A percentile compares a stretch with the other conserved stretches of the same genome.
Conservation (phyloP, 2,797 vertebrate genomes). For the Etheostoma perlongum region DNA sequence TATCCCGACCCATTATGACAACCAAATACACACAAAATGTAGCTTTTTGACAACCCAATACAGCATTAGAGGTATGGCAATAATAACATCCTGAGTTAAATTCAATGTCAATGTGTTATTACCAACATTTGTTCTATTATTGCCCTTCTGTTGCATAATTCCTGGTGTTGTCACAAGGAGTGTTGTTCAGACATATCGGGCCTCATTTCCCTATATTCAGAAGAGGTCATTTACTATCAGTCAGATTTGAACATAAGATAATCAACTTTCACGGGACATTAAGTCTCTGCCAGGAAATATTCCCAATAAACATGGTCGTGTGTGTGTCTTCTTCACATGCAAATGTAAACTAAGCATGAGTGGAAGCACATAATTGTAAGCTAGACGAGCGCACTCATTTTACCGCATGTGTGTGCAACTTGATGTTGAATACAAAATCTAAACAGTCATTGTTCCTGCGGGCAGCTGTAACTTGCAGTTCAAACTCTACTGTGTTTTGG, state of each 20-base stretch:
- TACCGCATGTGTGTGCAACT: not conserved
- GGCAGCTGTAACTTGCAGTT: not conserved
- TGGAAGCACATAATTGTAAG: not conserved
- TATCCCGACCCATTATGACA: not conserved
- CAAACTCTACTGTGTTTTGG: not conserved
- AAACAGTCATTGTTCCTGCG: not conserved
- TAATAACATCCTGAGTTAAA: not conserved
- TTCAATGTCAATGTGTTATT: not conserved
- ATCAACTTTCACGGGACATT: not conserved
- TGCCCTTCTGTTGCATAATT: not conserved
- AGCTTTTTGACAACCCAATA: not conserved
- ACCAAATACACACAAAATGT: not conserved
- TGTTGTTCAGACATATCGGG: not conserved
- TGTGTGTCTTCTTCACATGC: constrained; percentile 2
- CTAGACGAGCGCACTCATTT: not conserved
- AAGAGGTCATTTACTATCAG: not conserved
- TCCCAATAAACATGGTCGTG: not conserved
- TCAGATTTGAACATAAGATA: not conserved
- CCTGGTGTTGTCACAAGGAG: not conserved
- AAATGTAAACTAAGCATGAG: constrained; percentile 2
- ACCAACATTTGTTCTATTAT: too few species aligned
- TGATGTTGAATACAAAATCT: not conserved
- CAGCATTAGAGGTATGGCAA: too few species aligned
- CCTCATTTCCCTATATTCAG: constrained; percentile 4
- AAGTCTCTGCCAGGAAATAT: constrained; percentile 10